Percentiles rank a stretch among this genome's conserved stretches.
Conservation (phyloP, 2,888 invertebrate genomes). For the Cheilosia scutellata region DNA sequence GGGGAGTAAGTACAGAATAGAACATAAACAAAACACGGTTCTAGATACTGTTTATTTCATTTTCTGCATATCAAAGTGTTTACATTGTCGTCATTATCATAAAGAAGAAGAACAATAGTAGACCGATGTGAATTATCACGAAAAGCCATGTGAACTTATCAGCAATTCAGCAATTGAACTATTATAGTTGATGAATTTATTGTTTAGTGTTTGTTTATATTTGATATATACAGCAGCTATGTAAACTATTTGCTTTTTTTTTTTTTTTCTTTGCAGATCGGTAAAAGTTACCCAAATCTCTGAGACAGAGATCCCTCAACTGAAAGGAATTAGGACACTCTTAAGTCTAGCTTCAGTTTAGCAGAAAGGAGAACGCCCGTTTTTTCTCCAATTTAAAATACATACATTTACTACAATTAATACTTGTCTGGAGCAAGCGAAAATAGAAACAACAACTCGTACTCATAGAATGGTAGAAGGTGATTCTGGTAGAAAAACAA, state of each 20-base stretch:
- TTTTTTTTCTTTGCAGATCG: slow-evolving; percentile 79
- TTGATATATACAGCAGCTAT: neutral
- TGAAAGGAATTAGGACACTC: slow-evolving; percentile 40
- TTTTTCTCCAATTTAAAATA: slow-evolving; percentile 14
- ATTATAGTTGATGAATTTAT: slow-evolving; percentile 17
- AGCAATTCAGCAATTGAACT: slow-evolving; percentile 20
- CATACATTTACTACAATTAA: slow-evolving; percentile 38
- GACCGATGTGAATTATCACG: slow-evolving; percentile 30
- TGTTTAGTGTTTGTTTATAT: neutral
- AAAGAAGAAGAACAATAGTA: slow-evolving; percentile 22
- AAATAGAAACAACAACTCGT: slow-evolving; percentile 84
- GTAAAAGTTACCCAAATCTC: slow-evolving; percentile 73
- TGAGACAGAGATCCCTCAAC: slow-evolving; percentile 35
- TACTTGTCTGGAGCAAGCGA: slow-evolving; percentile 78
- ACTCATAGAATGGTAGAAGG: slow-evolving; percentile 96
- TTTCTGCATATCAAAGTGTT: slow-evolving; percentile 31
- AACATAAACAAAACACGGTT: slow-evolving; percentile 36
- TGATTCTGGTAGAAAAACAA: slow-evolving; percentile 92
- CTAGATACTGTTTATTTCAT: slow-evolving; percentile 12
- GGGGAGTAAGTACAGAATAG: slow-evolving; percentile 6
- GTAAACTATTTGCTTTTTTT: slow-evolving; percentile 10
- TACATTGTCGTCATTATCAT: slow-evolving; percentile 9
- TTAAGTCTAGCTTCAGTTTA: slow-evolving; percentile 41
- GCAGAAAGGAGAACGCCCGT: slow-evolving; percentile 7
- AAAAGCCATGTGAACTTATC: slow-evolving; percentile 20